Percentiles rank a stretch among this genome's conserved stretches.
Evolutionary conservation across 2,113 vertebrate genomes (phyloP).

Genomic region (Gavialis gangeticus): DNA sequence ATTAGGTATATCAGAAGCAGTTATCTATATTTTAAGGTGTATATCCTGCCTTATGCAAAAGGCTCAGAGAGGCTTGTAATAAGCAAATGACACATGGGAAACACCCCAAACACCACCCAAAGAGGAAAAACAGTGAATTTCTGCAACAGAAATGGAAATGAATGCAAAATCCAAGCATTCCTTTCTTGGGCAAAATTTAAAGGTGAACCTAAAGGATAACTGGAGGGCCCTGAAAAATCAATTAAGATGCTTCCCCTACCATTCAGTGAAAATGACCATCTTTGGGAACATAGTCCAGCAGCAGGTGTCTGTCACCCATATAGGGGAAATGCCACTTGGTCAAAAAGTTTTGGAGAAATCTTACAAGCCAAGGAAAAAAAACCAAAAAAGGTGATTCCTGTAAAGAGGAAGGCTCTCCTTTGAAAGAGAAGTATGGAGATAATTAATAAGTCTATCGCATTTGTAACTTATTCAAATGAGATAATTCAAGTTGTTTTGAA

Average conservation of each 20-base stretch:
- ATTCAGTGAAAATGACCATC: background rate
- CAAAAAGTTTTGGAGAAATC: background rate
- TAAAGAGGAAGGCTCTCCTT: background rate
- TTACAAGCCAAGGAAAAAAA: background rate
- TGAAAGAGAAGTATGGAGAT: background rate
- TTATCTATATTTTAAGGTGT: too few species aligned
- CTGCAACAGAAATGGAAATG: background rate
- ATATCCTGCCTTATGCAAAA: too few species aligned
- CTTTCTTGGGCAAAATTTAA: background rate
- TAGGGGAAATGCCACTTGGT: background rate
- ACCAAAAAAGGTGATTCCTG: background rate
- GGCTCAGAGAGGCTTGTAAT: too few species aligned
- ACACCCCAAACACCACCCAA: too few species aligned
- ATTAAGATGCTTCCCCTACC: too few species aligned
- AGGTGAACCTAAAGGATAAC: background rate
- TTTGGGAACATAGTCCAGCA: background rate
- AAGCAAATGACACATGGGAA: too few species aligned
- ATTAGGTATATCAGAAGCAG: background rate
- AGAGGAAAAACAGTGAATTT: background rate
- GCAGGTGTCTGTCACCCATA: background rate
- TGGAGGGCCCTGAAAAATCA: background rate
- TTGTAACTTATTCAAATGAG: background rate
- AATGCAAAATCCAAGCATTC: background rate
- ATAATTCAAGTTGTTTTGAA: background rate
- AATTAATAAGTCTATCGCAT: background rate